Percentiles rank a stretch among this genome's conserved stretches.
Conservation (phyloP, 2,113 vertebrate genomes). For the Petromus typicus region DNA sequence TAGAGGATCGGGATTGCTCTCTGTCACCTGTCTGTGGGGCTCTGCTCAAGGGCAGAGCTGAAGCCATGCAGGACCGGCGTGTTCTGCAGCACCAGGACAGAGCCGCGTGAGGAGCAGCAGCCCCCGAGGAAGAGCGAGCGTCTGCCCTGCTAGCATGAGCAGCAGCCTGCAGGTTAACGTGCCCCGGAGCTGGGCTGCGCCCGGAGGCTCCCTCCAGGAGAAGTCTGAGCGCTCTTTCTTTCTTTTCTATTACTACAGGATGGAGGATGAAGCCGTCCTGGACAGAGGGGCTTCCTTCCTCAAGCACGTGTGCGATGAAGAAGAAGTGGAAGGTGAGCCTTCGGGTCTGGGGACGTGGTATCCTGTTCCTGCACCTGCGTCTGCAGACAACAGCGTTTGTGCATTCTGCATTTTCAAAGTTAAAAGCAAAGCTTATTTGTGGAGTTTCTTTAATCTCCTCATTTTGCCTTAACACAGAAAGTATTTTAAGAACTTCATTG, state of each 20-base stretch:
- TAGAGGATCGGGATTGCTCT: slow-evolving; percentile 79
- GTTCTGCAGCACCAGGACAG: slow-evolving; percentile 67
- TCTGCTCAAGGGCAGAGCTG: slow-evolving; percentile 85
- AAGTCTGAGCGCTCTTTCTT: slow-evolving; percentile 99
- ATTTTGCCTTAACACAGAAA: slow-evolving; percentile 52
- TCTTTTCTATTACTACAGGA: slow-evolving; percentile 99
- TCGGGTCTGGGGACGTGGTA: slow-evolving; percentile 48
- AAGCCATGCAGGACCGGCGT: slow-evolving; percentile 78
- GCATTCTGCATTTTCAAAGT: neutral
- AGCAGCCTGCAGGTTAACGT: slow-evolving; percentile 91
- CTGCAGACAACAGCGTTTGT: neutral
- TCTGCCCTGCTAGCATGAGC: slow-evolving; percentile 85
- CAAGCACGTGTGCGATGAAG: slow-evolving; percentile 96
- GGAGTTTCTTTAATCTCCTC: slow-evolving; percentile 35
- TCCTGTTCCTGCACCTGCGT: neutral
- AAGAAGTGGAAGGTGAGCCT: slow-evolving; percentile 97
- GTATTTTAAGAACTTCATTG: slow-evolving; percentile 65
- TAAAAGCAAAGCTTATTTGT: slow-evolving; percentile 28
- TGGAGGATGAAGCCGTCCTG: slow-evolving; percentile 99
- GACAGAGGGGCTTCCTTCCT: slow-evolving; percentile 97
- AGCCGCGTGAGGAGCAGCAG: slow-evolving; percentile 85
- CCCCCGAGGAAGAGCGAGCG: too few species aligned
- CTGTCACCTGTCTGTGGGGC: slow-evolving; percentile 76
- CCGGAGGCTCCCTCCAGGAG: slow-evolving; percentile 92
- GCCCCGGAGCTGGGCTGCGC: slow-evolving; percentile 90